Percentiles rank a stretch among this genome's conserved stretches.
These are phyloP conservation scores for Lasioglossum vierecki DNA, from an alignment of 2,888 invertebrate genomes.

Conservation along the genomic window DNA sequence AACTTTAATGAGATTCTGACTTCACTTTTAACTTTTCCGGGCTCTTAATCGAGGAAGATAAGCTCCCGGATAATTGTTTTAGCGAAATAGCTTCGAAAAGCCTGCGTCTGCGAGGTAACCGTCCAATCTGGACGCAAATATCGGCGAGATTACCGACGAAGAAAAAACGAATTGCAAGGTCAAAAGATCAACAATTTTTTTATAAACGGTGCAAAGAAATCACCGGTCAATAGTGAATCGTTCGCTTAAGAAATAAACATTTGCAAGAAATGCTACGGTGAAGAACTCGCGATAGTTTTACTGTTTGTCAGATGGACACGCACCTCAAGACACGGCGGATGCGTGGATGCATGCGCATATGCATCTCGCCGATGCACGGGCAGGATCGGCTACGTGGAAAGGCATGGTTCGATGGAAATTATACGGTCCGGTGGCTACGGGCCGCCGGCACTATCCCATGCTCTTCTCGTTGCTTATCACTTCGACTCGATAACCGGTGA, in stretches of 20 bases:
- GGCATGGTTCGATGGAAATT: conserved; percentile 60
- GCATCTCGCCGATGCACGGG: background rate
- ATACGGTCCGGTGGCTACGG: conserved; percentile 51
- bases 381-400: conserved; percentile 51
- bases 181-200: too few relatives aligned
- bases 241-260: too few relatives aligned
- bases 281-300: background rate
- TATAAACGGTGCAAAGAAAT: too few relatives aligned
- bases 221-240: too few relatives aligned
- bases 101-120: background rate
- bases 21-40: background rate
- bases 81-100: background rate
- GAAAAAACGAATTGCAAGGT: background rate
- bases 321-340: conserved; percentile 21
- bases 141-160: background rate
- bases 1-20: background rate
- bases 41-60: background rate
- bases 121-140: background rate
- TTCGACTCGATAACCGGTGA: conserved; percentile 61
- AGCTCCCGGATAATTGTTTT: background rate
- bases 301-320: background rate
- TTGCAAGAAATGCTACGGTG: background rate
- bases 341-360: conserved; percentile 21
- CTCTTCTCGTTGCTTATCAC: conserved; percentile 68
- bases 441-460: conserved; percentile 52